These are phyloP conservation scores for Drosophila parabipectinata DNA, from an alignment of 1,140 invertebrate genomes.

Conservation along the genomic window DNA sequence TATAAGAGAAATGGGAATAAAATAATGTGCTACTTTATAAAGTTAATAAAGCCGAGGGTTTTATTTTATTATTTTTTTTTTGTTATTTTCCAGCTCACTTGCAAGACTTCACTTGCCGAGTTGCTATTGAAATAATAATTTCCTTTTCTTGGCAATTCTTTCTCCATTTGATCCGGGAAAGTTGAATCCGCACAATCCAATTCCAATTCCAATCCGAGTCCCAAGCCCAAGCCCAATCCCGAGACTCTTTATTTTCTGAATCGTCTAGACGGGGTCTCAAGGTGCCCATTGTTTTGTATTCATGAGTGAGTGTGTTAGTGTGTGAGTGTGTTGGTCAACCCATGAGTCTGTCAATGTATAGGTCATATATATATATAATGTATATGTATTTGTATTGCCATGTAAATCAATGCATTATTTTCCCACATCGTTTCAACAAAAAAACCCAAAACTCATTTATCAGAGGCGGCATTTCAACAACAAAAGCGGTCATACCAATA, in stretches of 20 bases:
- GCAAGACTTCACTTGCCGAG: neutral
- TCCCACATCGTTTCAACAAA: conserved; percentile 73
- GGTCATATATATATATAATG: no score
- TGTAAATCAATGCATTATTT: conserved; percentile 73
- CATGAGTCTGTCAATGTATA: no score
- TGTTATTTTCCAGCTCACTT: neutral
- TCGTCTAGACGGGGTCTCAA: conserved; percentile 35
- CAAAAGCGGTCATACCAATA: conserved; percentile 44
- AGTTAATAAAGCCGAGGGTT: neutral
- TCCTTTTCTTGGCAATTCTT: neutral
- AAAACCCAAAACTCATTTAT: conserved; percentile 75
- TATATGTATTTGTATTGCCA: conserved; percentile 29
- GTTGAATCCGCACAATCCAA: conserved; percentile 14
- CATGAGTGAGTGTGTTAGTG: neutral
- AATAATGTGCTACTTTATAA: neutral
- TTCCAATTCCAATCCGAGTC: no score
- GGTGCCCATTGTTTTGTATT: conserved; percentile 28
- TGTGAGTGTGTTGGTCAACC: no score
- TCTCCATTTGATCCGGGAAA: conserved; percentile 15
- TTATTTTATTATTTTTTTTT: no score
- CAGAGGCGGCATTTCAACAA: conserved; percentile 71
- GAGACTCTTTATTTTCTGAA: conserved; percentile 3
- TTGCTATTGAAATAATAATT: neutral
- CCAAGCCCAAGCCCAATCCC: neutral
- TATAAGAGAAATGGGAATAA: neutral